Evolutionary conservation across 2,797 vertebrate species (phyloP).

Genomic region (Phrynocephalus vlangalii): DNA sequence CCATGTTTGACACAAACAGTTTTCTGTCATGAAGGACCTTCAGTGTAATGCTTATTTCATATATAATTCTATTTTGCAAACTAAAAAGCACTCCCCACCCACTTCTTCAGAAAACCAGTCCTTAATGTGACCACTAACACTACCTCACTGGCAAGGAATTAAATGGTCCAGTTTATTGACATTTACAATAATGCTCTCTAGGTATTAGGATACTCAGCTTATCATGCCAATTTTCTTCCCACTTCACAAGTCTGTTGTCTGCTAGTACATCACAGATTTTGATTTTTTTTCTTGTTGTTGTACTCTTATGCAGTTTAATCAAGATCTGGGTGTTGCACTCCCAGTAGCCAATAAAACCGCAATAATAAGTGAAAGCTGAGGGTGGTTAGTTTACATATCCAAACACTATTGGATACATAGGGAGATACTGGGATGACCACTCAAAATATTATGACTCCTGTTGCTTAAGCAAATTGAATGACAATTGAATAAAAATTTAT

Average conservation of each 20-base stretch:
- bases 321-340: not conserved
- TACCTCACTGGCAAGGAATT: constrained; percentile 69
- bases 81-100: constrained; percentile 54
- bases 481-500: constrained; percentile 15
- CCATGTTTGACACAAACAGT: constrained; percentile 70
- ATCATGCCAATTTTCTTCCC: constrained; percentile 67
- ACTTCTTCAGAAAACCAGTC: constrained; percentile 54
- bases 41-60: constrained; percentile 56
- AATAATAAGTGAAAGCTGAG: constrained; percentile 40
- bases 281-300: constrained; percentile 31
- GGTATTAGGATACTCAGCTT: constrained; percentile 66
- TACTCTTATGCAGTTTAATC: not conserved
- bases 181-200: constrained; percentile 62
- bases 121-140: constrained; percentile 48
- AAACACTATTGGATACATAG: not conserved
- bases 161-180: constrained; percentile 69
- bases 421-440: constrained; percentile 5
- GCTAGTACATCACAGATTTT: constrained; percentile 58
- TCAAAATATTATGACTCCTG: constrained; percentile 17
- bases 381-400: constrained; percentile 36
- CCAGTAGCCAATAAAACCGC: constrained; percentile 16
- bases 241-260: constrained; percentile 61
- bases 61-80: constrained; percentile 49
- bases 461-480: constrained; percentile 20
- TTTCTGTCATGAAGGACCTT: constrained; percentile 58